Conservation (phyloP, 1,140 invertebrate species). For the Monochamus saltuarius region DNA sequence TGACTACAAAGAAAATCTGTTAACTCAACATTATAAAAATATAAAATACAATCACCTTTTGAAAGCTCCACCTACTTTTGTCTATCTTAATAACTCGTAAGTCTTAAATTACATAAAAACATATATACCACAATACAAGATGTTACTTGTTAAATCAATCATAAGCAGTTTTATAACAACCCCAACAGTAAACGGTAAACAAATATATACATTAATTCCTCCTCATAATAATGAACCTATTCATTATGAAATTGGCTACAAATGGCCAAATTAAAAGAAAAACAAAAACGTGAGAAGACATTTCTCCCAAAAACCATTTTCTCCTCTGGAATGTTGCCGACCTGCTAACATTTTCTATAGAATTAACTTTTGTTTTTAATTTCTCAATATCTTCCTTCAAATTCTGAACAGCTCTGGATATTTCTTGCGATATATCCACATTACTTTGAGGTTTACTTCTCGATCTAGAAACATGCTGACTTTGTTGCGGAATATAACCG, state of each 20-base stretch:
- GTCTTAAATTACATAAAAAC: too few relatives aligned
- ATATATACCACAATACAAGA: too few relatives aligned
- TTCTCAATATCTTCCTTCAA: constrained; percentile 53
- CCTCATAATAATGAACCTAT: constrained; percentile 27
- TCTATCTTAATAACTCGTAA: too few relatives aligned
- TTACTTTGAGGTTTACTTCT: constrained; percentile 31
- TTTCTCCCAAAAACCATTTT: constrained; percentile 29
- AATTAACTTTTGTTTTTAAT: constrained; percentile 50
- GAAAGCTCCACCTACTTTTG: too few relatives aligned
- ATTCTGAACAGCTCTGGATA: constrained; percentile 50
- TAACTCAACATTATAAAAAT: too few relatives aligned
- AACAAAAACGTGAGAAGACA: constrained; percentile 57
- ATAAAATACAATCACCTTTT: too few relatives aligned
- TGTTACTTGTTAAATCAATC: too few relatives aligned
- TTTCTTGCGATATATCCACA: constrained; percentile 50
- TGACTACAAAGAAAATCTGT: too few relatives aligned
- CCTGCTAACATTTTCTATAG: constrained; percentile 46
- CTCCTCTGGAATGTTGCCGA: constrained; percentile 16
- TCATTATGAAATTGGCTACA: constrained; percentile 54
- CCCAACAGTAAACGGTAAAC: too few relatives aligned
- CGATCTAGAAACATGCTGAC: constrained; percentile 36
- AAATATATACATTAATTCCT: too few relatives aligned
- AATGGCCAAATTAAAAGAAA: constrained; percentile 64
- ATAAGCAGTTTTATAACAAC: too few relatives aligned
- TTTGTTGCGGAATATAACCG: constrained; percentile 29